phyloP scores from a whole-genome alignment of 2,797 vertebrate species.

The Etheostoma nigrum region DNA sequence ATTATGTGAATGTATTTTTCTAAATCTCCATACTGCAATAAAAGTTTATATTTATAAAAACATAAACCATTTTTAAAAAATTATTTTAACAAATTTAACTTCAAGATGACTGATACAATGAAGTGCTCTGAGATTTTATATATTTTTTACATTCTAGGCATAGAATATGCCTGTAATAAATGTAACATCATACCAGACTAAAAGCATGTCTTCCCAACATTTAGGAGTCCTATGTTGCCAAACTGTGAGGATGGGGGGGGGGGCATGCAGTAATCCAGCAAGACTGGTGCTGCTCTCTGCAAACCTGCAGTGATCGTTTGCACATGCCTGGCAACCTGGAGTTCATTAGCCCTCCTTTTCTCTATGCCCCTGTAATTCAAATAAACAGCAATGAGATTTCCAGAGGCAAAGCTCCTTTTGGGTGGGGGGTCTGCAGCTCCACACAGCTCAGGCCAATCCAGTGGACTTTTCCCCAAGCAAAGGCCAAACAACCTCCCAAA shows the following conservation, averaged over 20 bases:
- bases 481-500: slow-evolving; percentile 52
- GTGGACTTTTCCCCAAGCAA: slow-evolving; percentile 58
- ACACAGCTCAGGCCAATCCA: slow-evolving; percentile 65
- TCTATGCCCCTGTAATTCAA: slow-evolving; percentile 87
- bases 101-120: not conserved
- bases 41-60: slow-evolving; percentile 99
- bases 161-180: slow-evolving; percentile 47
- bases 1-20: slow-evolving; percentile 99
- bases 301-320: slow-evolving; percentile 84
- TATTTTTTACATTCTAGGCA: slow-evolving; percentile 26
- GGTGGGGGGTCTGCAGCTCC: slow-evolving; percentile 81
- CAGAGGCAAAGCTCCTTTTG: slow-evolving; percentile 84
- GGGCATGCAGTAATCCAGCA: slow-evolving; percentile 76
- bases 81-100: slow-evolving; percentile 41
- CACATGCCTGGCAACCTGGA: slow-evolving; percentile 87
- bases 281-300: slow-evolving; percentile 76
- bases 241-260: slow-evolving; percentile 58
- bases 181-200: slow-evolving; percentile 57
- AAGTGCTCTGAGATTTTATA: too few species aligned
- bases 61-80: slow-evolving; percentile 36
- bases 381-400: slow-evolving; percentile 89
- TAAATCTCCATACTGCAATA: slow-evolving; percentile 98
- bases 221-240: slow-evolving; percentile 69
- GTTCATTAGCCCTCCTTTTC: slow-evolving; percentile 86
- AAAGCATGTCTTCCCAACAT: slow-evolving; percentile 61